These are phyloP conservation scores for Nesospiza acunhae DNA, from an alignment of 2,113 vertebrate species.

Conservation along the genomic window DNA sequence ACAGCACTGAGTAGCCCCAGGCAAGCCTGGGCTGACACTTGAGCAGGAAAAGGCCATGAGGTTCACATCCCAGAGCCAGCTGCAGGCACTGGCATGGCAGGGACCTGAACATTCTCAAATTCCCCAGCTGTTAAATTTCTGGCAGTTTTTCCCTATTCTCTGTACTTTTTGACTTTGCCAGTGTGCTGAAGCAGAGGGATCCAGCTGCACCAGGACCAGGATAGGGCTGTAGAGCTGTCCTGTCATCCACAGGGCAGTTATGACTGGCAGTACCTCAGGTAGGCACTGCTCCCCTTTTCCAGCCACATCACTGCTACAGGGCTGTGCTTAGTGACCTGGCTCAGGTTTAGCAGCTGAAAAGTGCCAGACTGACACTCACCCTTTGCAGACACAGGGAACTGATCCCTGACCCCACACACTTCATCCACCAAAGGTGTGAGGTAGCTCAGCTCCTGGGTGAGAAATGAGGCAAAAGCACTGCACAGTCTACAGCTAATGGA, in stretches of 20 bases:
- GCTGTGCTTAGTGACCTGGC: background rate
- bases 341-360: background rate
- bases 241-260: background rate
- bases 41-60: background rate
- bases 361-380: background rate
- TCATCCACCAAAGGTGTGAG: background rate
- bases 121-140: background rate
- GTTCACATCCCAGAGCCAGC: background rate
- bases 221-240: background rate
- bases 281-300: background rate
- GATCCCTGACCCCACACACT: background rate
- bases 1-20: accelerated
- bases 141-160: background rate
- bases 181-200: background rate
- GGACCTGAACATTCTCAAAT: background rate
- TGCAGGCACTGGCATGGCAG: background rate
- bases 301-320: background rate
- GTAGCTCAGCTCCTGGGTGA: background rate
- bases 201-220: background rate
- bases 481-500: background rate
- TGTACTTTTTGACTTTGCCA: background rate
- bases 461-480: background rate
- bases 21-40: background rate
- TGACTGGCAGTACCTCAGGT: background rate
- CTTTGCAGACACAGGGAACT: background rate